Evolutionary conservation across 2,797 vertebrate genomes (phyloP).

Genomic region (Microctenopoma lineatum): DNA sequence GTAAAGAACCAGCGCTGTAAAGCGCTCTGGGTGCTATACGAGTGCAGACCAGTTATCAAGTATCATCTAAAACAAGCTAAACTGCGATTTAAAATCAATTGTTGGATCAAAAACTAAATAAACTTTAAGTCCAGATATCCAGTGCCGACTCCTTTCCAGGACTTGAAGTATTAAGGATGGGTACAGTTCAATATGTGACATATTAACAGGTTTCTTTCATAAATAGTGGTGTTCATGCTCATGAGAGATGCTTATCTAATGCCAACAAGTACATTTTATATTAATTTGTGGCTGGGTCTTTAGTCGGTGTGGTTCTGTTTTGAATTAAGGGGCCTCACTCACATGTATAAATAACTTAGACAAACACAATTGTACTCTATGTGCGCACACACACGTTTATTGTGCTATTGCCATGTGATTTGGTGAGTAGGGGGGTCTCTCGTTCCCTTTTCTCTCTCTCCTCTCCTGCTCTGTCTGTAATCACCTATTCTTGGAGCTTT

Average conservation of each 20-base stretch:
- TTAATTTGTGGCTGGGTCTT: constrained; percentile 34
- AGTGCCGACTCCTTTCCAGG: too few relatives aligned
- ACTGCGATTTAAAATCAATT: not conserved
- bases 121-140: not conserved
- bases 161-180: too few relatives aligned
- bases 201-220: not conserved
- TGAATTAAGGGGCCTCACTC: constrained; percentile 45
- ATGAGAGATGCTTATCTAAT: not conserved
- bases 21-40: too few relatives aligned
- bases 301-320: constrained; percentile 39
- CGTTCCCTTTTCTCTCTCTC: constrained; percentile 26
- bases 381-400: constrained; percentile 19
- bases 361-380: constrained; percentile 16
- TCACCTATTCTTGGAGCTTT: constrained; percentile 87
- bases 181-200: too few relatives aligned
- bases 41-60: too few relatives aligned
- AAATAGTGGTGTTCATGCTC: not conserved
- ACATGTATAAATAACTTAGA: constrained; percentile 60
- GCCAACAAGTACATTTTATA: constrained; percentile 3
- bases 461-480: constrained; percentile 76
- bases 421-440: constrained; percentile 65
- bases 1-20: too few relatives aligned
- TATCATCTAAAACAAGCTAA: too few relatives aligned
- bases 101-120: not conserved
- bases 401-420: constrained; percentile 62